Conservation (phyloP, 2,888 invertebrate genomes). For the Volucella bombylans region DNA sequence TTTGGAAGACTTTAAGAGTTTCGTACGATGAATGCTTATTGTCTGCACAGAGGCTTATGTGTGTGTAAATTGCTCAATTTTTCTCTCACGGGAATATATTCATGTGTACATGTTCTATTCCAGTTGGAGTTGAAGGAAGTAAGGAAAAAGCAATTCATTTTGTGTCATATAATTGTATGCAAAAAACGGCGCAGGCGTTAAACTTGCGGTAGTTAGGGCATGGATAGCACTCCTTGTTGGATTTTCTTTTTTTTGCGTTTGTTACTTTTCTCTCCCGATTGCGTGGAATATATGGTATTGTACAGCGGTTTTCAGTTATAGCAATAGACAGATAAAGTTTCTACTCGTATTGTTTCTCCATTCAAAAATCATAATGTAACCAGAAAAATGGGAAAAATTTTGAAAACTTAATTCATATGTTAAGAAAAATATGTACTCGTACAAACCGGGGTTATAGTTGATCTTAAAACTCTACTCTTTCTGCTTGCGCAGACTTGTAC, state of each 20-base stretch:
- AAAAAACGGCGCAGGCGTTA: constrained; percentile 64
- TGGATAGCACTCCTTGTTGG: constrained; percentile 52
- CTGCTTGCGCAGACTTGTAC: too few species aligned
- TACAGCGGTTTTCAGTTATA: constrained; percentile 41
- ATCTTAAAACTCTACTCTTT: too few species aligned
- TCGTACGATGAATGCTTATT: constrained; percentile 24
- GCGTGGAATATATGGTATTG: constrained; percentile 44
- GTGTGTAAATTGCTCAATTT: constrained; percentile 12
- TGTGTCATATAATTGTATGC: constrained; percentile 44
- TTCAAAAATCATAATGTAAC: neutral
- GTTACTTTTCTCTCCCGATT: constrained; percentile 17
- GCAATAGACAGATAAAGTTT: constrained; percentile 10
- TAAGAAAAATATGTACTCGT: too few species aligned
- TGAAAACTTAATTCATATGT: too few species aligned
- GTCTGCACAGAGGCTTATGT: constrained; percentile 53
- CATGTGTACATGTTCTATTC: constrained; percentile 40
- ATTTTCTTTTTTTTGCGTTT: constrained; percentile 1
- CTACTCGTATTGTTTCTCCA: neutral
- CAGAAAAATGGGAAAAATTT: neutral
- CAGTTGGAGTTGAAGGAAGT: constrained; percentile 19
- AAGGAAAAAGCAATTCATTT: constrained; percentile 22
- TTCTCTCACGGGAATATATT: constrained; percentile 61
- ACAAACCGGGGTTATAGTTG: too few species aligned
- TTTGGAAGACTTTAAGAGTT: constrained; percentile 47
- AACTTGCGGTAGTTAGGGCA: neutral